Evolutionary conservation across 1,140 invertebrate species (phyloP), one percentile per base, ranked within the genome.

Genomic region (Aphaenogaster ashmeadi): DNA sequence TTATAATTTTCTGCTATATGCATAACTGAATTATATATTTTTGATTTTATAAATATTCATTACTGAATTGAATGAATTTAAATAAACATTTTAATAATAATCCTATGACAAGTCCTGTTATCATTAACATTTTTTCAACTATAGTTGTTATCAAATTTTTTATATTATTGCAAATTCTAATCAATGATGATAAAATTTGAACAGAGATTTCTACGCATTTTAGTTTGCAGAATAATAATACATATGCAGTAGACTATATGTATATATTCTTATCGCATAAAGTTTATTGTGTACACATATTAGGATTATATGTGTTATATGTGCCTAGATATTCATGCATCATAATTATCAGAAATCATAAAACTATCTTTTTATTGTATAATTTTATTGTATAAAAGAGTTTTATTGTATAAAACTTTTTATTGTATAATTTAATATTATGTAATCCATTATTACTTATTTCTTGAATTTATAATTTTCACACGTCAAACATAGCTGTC

Each of bases 401-500:
- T 60, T 60, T 60, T 60, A 60, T 60, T 60, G 21, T 60, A 27
- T 60, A 27, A 27, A 60, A 60, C 27, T 60, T 60, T 60, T 60
- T 60, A 60, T 60, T 60, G 21, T 60, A 27, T 75, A 58, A 75
- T 75, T 75, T 75, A 75, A 58, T 58, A 58, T 75, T 58, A 8
- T 41, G 27, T 75, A 18, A 75, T 18, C 1, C 0, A 2, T 27
- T 27, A 41, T 58, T 27, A 75, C 6, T 58, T 58, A 74, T 74
- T 54, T 56, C n/a, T 27, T 41, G 13, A 58, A 18, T 27, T 75
- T 58, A n/a, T 75, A 52, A 71, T 36, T 64, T 18, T 64, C 5
- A 38, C 2, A 33, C n/a, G 33, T 36, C 36, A 41, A 58, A 60
- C n/a, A 3, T 21, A 38, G 4, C 0, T 56, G n/a, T 75, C 13